Conservation (phyloP, 2,113 vertebrate genomes). For the Thunnus maccoyii region DNA sequence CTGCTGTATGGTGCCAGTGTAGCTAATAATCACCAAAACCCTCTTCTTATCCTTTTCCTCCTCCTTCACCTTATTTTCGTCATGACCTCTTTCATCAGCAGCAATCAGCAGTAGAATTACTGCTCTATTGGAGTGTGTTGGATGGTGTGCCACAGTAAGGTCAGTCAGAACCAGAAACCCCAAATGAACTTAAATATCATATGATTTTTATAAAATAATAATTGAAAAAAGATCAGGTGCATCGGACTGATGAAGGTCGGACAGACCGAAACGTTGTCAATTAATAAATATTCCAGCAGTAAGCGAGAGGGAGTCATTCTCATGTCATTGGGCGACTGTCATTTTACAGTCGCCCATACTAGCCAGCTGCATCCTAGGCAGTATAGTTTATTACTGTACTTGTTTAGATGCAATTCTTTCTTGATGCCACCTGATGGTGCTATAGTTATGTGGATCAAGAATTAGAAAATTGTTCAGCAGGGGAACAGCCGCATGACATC, state of each 20-base stretch:
- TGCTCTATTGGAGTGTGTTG: not conserved
- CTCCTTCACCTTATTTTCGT: not conserved
- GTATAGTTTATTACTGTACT: not conserved
- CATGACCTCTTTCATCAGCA: slow-evolving; percentile 5
- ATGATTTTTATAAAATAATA: too few species aligned
- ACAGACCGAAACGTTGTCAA: too few species aligned
- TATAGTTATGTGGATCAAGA: not conserved
- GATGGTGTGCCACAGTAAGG: not conserved
- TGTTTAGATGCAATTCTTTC: not conserved
- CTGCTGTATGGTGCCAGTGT: not conserved
- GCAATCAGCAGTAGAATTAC: not conserved
- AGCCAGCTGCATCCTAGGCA: too few species aligned
- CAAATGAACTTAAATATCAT: not conserved
- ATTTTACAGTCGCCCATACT: not conserved
- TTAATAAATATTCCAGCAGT: too few species aligned
- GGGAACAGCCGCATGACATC: too few species aligned
- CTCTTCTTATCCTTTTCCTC: not conserved
- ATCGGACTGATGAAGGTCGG: too few species aligned
- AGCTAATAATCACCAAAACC: not conserved
- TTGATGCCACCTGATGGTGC: slow-evolving; percentile 62
- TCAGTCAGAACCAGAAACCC: not conserved
- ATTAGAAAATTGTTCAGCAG: too few species aligned
- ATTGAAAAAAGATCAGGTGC: too few species aligned
- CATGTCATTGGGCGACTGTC: too few species aligned
- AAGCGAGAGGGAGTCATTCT: too few species aligned